These are phyloP conservation scores for Sesia apiformis DNA, from an alignment of 2,888 invertebrate species.

Conservation along the genomic window DNA sequence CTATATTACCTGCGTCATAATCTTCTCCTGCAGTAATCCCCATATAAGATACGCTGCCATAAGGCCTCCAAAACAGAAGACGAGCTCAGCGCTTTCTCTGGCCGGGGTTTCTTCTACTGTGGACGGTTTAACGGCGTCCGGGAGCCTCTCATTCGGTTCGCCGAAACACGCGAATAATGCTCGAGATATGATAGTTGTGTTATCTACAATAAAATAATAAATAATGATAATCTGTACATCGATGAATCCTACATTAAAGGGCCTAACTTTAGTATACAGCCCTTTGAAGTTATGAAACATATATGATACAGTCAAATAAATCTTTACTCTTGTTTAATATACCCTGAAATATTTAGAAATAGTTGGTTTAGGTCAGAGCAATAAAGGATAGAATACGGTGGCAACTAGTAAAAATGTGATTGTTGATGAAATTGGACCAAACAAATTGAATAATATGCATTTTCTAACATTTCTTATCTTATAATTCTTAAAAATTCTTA, in stretches of 20 bases:
- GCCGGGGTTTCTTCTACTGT: constrained; percentile 19
- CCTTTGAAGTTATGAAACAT: no score
- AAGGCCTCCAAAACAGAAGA: constrained; percentile 89
- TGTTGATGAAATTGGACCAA: background rate
- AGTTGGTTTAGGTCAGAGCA: no score
- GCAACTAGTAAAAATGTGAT: background rate
- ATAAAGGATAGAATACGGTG: no score
- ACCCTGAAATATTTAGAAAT: no score
- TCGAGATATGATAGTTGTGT: constrained; percentile 28
- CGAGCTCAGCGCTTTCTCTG: constrained; percentile 40
- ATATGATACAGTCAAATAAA: no score
- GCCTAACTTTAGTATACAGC: no score
- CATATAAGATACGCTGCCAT: constrained; percentile 94
- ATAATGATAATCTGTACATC: no score
- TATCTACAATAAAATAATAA: constrained; percentile 21
- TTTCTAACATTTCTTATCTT: no score
- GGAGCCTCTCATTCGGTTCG: constrained; percentile 41
- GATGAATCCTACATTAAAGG: no score
- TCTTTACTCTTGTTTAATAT: no score
- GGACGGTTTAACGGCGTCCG: constrained; percentile 25
- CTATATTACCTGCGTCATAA: constrained; percentile 88
- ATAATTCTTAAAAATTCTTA: no score
- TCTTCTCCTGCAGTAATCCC: constrained; percentile 98
- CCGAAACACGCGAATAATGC: constrained; percentile 44
- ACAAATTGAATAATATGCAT: background rate